These are phyloP conservation scores for Trachops cirrhosus DNA, from an alignment of 2,797 vertebrate species.

Conservation along the genomic window DNA sequence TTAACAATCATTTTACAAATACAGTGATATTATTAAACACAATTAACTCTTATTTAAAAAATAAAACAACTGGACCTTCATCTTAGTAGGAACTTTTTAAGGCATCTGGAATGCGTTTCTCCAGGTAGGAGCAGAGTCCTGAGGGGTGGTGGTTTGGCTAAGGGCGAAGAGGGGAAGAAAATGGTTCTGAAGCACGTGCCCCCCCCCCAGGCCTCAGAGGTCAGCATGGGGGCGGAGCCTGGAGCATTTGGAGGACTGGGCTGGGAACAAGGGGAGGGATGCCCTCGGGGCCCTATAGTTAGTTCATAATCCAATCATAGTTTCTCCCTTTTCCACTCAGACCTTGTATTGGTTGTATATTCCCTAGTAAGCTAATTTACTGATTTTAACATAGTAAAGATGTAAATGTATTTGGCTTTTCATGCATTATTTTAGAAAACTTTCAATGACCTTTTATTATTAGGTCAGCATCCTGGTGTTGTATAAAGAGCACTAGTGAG, in stretches of 20 bases:
- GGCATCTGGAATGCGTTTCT: not conserved
- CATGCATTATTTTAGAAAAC: not conserved
- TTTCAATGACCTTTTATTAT: not conserved
- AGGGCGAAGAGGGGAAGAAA: not conserved
- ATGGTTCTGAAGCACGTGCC: not conserved
- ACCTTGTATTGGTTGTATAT: not conserved
- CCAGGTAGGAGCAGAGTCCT: not conserved
- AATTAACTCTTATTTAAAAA: not conserved
- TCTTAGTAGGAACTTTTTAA: not conserved
- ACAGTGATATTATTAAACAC: not conserved
- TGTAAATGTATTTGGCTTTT: not conserved
- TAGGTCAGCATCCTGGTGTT: not conserved
- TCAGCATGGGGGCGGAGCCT: not conserved
- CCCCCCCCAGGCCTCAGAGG: not conserved
- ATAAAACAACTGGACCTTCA: not conserved
- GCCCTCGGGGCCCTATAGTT: accelerated
- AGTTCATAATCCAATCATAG: not conserved
- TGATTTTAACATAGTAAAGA: not conserved
- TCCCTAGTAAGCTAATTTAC: not conserved
- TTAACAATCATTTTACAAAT: not conserved
- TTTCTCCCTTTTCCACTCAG: not conserved
- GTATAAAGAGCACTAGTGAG: not conserved
- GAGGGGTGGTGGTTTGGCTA: not conserved
- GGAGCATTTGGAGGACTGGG: not conserved
- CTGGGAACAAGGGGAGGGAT: not conserved